Evolutionary conservation across 2,888 invertebrate species (phyloP).

Genomic region (Spodoptera exigua): DNA sequence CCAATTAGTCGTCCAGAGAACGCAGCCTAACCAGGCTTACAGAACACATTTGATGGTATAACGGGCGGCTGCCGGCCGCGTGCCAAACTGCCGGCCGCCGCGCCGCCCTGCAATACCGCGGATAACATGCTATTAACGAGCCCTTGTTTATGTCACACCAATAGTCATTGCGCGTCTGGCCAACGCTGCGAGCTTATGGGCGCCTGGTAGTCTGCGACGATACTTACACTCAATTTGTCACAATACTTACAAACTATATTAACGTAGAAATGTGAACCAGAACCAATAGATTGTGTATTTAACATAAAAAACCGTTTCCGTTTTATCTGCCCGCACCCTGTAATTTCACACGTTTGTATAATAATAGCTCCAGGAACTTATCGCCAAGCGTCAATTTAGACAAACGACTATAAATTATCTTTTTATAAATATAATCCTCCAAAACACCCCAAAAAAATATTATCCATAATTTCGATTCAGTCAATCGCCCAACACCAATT

Average conservation of each 20-base stretch:
- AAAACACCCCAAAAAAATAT: conserved; percentile 48
- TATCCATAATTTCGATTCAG: conserved; percentile 47
- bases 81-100: conserved; percentile 65
- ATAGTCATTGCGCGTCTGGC: conserved; percentile 46
- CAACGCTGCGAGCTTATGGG: conserved; percentile 24
- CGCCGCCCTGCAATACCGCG: conserved; percentile 27
- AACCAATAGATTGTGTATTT: too few relatives aligned
- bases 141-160: conserved; percentile 55
- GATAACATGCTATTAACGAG: conserved; percentile 47
- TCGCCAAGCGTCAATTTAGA: conserved; percentile 29
- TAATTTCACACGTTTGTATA: conserved; percentile 34
- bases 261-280: conserved; percentile 7
- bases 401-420: conserved; percentile 37
- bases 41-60: conserved; percentile 50
- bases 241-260: conserved; percentile 5
- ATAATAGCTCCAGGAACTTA: conserved; percentile 27
- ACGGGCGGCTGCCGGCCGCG: conserved; percentile 46
- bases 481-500: conserved; percentile 60
- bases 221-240: too few relatives aligned
- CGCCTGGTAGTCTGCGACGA: conserved; percentile 21
- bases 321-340: conserved; percentile 12
- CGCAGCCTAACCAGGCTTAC: conserved; percentile 24
- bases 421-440: conserved; percentile 42
- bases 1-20: conserved; percentile 27
- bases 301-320: too few relatives aligned